Conservation (phyloP, 2,888 invertebrate species). For the Pseudococcus jackbeardsleyi region DNA sequence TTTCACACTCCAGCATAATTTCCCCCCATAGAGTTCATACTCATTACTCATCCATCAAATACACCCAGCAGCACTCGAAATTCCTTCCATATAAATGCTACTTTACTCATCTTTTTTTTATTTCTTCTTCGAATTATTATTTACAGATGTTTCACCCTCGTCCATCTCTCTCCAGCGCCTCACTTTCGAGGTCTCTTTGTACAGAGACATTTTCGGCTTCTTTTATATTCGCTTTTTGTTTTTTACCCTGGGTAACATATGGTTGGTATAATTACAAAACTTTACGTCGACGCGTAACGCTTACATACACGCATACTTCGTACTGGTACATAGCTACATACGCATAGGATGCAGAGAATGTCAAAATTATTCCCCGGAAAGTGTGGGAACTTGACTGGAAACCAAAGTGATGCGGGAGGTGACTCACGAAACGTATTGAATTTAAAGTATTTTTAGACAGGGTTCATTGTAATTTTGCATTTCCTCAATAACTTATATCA, state of each 20-base stretch:
- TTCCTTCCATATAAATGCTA: background rate
- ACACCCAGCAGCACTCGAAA: background rate
- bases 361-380: slow-evolving; percentile 17
- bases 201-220: slow-evolving; percentile 48
- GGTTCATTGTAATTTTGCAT: background rate
- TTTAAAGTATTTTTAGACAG: background rate
- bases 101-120: background rate
- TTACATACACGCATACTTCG: background rate
- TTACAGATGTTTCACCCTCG: slow-evolving; percentile 10
- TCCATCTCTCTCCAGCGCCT: background rate
- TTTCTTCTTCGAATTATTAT: slow-evolving; percentile 4
- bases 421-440: background rate
- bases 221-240: slow-evolving; percentile 47
- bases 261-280: slow-evolving; percentile 50
- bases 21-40: too few relatives aligned
- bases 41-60: too few relatives aligned
- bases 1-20: too few relatives aligned
- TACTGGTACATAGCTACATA: background rate
- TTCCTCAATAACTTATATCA: background rate
- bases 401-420: background rate
- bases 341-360: background rate
- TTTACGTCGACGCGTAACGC: slow-evolving; percentile 39
- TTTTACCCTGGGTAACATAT: slow-evolving; percentile 41
- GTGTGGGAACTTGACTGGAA: slow-evolving; percentile 11
- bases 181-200: background rate